Evolutionary conservation across 2,113 vertebrate species (phyloP).

Genomic region (Carassius auratus): DNA sequence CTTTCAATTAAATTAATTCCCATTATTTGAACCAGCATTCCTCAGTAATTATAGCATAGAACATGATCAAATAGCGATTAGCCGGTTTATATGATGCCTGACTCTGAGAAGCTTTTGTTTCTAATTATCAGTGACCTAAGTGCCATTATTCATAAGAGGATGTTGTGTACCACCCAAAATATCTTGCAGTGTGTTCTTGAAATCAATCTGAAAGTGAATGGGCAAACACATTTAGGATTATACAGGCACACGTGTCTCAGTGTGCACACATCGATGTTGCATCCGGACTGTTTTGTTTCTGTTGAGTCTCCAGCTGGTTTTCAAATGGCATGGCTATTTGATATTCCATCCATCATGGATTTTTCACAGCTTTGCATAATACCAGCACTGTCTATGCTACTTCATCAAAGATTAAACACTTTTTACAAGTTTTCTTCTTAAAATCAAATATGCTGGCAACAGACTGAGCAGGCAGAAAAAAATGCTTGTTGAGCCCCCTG

Average conservation of each 20-base stretch:
- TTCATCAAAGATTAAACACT: neutral
- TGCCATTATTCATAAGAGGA: neutral
- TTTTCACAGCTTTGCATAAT: constrained; percentile 5
- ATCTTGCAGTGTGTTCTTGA: neutral
- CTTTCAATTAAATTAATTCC: neutral
- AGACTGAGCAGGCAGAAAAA: neutral
- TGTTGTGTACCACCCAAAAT: neutral
- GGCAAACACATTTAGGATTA: neutral
- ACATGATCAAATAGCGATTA: constrained; percentile 6
- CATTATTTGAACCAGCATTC: constrained; percentile 20
- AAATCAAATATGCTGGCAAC: neutral
- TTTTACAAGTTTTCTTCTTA: neutral
- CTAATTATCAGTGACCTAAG: constrained; percentile 1
- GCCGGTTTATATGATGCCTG: neutral
- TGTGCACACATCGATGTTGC: neutral
- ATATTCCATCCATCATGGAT: constrained; percentile 15
- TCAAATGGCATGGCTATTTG: neutral
- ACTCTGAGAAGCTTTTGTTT: constrained; percentile 13
- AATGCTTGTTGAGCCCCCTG: no score
- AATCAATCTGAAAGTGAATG: neutral
- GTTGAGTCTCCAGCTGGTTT: constrained; percentile 10
- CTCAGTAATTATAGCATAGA: neutral
- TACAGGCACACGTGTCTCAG: constrained; percentile 7
- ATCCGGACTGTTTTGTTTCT: neutral
- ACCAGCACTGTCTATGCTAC: neutral